Evolutionary conservation across 2,113 vertebrate species (phyloP).

Genomic region (Apodemus sylvaticus): DNA sequence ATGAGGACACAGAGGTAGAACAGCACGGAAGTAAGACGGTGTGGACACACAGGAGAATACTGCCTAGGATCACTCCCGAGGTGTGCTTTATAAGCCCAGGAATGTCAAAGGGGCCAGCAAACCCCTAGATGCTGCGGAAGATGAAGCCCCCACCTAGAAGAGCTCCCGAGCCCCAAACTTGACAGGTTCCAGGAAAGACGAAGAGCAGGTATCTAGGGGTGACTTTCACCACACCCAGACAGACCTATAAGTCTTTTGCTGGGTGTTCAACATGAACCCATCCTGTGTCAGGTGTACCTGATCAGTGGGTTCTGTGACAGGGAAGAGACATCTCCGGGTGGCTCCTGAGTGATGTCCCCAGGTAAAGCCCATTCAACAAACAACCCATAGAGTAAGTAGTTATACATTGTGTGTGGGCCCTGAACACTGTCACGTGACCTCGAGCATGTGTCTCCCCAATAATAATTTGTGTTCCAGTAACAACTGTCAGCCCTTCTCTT

Average conservation of each 20-base stretch:
- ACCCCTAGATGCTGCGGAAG: not conserved
- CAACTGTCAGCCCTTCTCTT: not conserved
- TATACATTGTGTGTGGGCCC: not conserved
- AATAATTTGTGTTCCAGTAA: not conserved
- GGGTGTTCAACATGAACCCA: not conserved
- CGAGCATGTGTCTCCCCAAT: not conserved
- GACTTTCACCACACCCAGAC: not conserved
- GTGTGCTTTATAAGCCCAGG: not conserved
- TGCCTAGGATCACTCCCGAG: not conserved
- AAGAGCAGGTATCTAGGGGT: not conserved
- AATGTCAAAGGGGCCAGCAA: not conserved
- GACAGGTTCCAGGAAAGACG: not conserved
- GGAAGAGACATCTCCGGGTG: not conserved
- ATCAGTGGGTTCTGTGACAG: not conserved
- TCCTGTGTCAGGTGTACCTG: not conserved
- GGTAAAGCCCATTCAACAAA: not conserved
- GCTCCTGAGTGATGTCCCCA: not conserved
- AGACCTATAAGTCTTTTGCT: not conserved
- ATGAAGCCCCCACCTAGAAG: not conserved
- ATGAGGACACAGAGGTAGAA: not conserved
- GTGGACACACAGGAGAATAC: not conserved
- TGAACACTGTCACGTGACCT: not conserved
- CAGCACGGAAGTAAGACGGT: not conserved
- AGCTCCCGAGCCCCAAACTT: not conserved
- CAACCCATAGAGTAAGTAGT: not conserved